Evolutionary conservation across 2,888 invertebrate genomes (phyloP).

Genomic region (Linyphia triangularis): DNA sequence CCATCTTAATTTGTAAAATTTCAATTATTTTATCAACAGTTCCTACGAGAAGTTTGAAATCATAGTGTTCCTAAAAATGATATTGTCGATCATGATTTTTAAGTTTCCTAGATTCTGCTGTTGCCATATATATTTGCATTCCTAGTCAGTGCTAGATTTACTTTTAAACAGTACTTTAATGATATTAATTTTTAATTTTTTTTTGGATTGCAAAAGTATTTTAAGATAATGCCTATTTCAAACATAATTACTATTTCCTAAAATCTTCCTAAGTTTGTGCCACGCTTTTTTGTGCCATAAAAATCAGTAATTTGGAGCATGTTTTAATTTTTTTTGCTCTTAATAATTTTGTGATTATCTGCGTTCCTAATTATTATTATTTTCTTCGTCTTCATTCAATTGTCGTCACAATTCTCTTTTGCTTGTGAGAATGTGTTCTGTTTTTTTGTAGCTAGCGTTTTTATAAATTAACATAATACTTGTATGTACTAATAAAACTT

Average conservation of each 20-base stretch:
- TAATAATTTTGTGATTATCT: conserved; percentile 39
- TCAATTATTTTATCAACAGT: neutral
- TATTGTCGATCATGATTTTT: neutral
- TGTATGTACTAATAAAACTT: neutral
- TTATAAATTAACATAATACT: neutral
- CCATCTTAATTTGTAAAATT: too few species aligned
- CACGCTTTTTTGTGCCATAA: conserved; percentile 40
- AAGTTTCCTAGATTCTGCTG: neutral
- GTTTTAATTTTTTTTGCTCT: conserved; percentile 10
- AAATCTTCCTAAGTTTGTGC: conserved; percentile 34
- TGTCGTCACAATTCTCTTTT: neutral
- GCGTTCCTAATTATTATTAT: conserved; percentile 41
- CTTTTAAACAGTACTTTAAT: neutral
- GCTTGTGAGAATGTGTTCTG: neutral
- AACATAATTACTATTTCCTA: neutral
- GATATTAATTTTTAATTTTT: neutral
- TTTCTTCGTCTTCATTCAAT: neutral
- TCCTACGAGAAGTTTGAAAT: conserved; percentile 12
- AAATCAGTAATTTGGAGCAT: conserved; percentile 24
- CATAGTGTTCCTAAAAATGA: neutral
- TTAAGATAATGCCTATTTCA: neutral
- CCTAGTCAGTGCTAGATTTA: conserved; percentile 46
- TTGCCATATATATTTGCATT: conserved; percentile 41
- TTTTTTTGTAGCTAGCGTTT: neutral
- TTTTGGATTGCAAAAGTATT: neutral